These are phyloP conservation scores for Neolamprologus ventralis DNA, from an alignment of 2,113 vertebrate species.

Conservation along the genomic window DNA sequence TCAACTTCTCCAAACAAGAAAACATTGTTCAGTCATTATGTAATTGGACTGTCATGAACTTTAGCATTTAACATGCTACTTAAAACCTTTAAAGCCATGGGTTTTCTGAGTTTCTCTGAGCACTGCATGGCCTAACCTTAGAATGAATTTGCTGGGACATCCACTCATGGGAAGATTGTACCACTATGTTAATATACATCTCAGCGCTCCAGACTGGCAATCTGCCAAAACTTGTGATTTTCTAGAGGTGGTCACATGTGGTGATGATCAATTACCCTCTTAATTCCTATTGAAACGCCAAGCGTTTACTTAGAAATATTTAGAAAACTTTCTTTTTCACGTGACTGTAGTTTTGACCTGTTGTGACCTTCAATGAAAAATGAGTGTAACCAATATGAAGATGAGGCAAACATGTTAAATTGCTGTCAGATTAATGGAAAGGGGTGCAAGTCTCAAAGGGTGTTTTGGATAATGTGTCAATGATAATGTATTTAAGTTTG, in stretches of 20 bases:
- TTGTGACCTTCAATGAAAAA: background rate
- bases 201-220: accelerated
- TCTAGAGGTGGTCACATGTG: background rate
- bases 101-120: background rate
- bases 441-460: background rate
- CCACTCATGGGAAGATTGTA: background rate
- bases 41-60: background rate
- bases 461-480: background rate
- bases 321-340: background rate
- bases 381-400: background rate
- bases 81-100: background rate
- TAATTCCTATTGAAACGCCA: background rate
- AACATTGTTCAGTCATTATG: background rate
- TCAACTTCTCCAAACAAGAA: background rate
- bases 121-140: background rate
- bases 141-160: background rate
- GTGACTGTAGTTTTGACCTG: background rate
- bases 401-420: background rate
- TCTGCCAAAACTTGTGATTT: background rate
- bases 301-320: background rate
- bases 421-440: background rate
- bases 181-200: background rate
- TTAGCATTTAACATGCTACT: background rate
- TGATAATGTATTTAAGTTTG: background rate
- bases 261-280: background rate